Conservation (phyloP, 2,113 vertebrate genomes). For the Bucco capensis region DNA sequence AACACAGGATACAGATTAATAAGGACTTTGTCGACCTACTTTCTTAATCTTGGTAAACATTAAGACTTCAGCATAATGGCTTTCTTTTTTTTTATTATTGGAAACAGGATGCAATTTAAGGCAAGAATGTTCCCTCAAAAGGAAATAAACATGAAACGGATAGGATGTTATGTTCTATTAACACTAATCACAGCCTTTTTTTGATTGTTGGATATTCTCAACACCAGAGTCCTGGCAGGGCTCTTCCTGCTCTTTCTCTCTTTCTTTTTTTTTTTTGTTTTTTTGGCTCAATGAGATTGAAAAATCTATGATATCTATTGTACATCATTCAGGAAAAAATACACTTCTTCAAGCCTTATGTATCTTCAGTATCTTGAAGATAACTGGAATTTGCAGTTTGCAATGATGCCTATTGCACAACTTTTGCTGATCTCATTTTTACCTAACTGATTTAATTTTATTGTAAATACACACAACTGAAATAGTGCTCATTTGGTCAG, state of each 20-base stretch:
- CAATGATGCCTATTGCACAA: neutral
- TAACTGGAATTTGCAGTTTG: neutral
- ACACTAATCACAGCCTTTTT: neutral
- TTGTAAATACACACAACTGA: neutral
- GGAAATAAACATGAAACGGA: constrained; percentile 45
- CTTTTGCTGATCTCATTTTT: neutral
- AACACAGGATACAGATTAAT: neutral
- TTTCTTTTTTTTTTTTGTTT: neutral
- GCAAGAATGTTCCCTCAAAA: constrained; percentile 52
- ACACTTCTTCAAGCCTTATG: neutral
- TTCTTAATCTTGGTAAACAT: neutral
- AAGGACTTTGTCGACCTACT: neutral
- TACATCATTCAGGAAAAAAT: neutral
- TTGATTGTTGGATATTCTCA: neutral
- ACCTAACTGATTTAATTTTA: neutral
- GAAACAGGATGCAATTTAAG: constrained; percentile 44
- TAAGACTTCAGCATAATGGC: neutral
- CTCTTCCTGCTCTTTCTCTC: neutral
- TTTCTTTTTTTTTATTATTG: too few relatives aligned
- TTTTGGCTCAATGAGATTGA: neutral
- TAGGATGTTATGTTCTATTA: constrained; percentile 52
- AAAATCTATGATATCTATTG: neutral
- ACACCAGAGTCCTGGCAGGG: neutral
- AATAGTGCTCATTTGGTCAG: neutral
- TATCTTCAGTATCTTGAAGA: neutral